Evolutionary conservation across 2,113 vertebrate genomes (phyloP), one percentile per base, ranked within the genome.

Genomic region (Corynorhinus townsendii): DNA sequence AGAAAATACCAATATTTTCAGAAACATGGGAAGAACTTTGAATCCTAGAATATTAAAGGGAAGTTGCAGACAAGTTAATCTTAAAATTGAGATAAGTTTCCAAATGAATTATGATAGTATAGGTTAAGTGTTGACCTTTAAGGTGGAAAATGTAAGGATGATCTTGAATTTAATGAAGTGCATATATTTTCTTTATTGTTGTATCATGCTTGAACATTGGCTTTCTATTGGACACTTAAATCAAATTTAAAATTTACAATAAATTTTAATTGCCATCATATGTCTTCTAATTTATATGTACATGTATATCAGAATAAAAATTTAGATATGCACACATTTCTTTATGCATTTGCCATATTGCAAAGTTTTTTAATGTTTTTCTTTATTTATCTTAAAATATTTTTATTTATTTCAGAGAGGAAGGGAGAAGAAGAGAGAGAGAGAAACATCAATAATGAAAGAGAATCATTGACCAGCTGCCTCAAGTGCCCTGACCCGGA

Each of bases 1-100:
- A 95, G 69, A 93, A 95, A 95, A 81, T 82, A 47, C 12, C 24
- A 76, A 30, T 64, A 73, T 69, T 84, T 96, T 89, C 79, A 77
- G 76, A 90, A 89, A 71, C 24, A 19, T 62, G 10, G 47, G 5
- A 88, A 90, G 43, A 77, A 96, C 6, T 56, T 93, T 79, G 69
- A 76, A 35, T 69, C 17, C n/a, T 77, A 81, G 45, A 81, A 38
- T 89, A 82, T 91, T 77, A 84, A 88, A 90, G 35, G 17, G 7
- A 88, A 86, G 35, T 71, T 91, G 15, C 26, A 75, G 73, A 68
- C 22, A 89, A 90, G 9, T 79, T 95, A 71, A 81, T 62, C 75
- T 86, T 85, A 40, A 87, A 82, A 71, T 62, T 81, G 73, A 85
- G 47, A 77, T n/a, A 72, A 69, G 64, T 75, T 89, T 62, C 24